Conservation (phyloP, 2,888 invertebrate species). For the Lissocephala sabroskyi region DNA sequence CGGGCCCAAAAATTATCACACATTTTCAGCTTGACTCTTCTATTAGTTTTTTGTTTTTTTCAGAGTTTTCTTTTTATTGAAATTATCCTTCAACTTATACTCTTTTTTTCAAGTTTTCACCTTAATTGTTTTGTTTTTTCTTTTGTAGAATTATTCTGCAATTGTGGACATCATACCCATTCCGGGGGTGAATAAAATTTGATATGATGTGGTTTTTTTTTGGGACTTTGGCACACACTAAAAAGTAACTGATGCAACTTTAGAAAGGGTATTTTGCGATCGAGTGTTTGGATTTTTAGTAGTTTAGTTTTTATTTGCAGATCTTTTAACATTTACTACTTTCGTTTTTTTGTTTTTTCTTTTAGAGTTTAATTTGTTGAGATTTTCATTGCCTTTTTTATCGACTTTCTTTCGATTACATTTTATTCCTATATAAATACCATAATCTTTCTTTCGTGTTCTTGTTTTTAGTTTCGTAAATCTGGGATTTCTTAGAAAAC, state of each 20-base stretch:
- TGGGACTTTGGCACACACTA: slow-evolving; percentile 46
- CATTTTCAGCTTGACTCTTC: too few species aligned
- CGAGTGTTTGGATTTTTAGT: slow-evolving; percentile 8
- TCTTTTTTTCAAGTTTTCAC: too few species aligned
- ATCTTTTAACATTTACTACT: slow-evolving; percentile 56
- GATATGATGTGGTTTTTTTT: slow-evolving; percentile 54
- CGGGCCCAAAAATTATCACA: too few species aligned
- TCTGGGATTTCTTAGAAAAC: too few species aligned
- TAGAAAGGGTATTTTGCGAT: slow-evolving; percentile 11
- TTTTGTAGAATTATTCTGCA: too few species aligned
- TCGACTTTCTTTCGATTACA: too few species aligned
- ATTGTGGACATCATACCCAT: slow-evolving; percentile 53
- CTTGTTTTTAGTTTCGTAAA: slow-evolving; percentile 10
- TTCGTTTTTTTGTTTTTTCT: slow-evolving; percentile 24
- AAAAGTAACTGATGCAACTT: slow-evolving; percentile 28
- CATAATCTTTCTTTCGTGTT: slow-evolving; percentile 6
- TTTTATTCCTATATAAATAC: slow-evolving; percentile 18
- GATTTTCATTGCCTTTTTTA: too few species aligned
- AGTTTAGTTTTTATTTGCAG: slow-evolving; percentile 37
- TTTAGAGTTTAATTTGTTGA: slow-evolving; percentile 14
- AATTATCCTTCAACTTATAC: too few species aligned
- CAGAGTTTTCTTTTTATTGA: too few species aligned
- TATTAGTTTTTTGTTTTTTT: too few species aligned
- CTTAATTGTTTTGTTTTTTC: too few species aligned
- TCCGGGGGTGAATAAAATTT: slow-evolving; percentile 41